Conservation (phyloP, 1,140 invertebrate species). For the Fopius arisanus region DNA sequence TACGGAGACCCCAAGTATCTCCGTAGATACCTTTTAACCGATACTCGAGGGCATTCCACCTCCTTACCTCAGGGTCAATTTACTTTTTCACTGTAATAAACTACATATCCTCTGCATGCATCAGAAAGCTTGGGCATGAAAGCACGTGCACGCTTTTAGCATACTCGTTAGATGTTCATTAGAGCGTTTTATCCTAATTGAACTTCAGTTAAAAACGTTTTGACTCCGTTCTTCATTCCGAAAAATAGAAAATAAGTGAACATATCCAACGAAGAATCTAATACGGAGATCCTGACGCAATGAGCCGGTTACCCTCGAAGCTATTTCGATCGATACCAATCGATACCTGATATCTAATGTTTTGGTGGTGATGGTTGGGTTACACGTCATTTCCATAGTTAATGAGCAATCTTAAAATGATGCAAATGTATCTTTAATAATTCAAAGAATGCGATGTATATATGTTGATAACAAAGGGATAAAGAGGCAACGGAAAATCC, state of each 20-base stretch:
- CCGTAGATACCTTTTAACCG: conserved; percentile 21
- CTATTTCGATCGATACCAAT: conserved; percentile 31
- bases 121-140: conserved; percentile 42
- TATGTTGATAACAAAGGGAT: neutral
- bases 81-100: neutral
- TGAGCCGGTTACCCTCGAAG: conserved; percentile 18
- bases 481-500: neutral
- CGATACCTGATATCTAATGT: conserved; percentile 38
- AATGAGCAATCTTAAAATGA: neutral
- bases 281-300: too few relatives aligned
- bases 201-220: conserved; percentile 19
- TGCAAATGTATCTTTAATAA: neutral
- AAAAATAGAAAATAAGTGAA: conserved; percentile 32
- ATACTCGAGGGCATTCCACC: conserved; percentile 22
- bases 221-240: neutral
- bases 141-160: conserved; percentile 48
- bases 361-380: conserved; percentile 63
- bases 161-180: conserved; percentile 47
- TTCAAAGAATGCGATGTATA: neutral
- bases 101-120: conserved; percentile 35
- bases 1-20: conserved; percentile 29
- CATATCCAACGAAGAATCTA: conserved; percentile 12
- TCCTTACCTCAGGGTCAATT: conserved; percentile 13
- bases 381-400: conserved; percentile 37
- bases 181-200: conserved; percentile 24